Evolutionary conservation across 2,113 vertebrate genomes (phyloP).

Genomic region (Pseudorectes ferrugineus): DNA sequence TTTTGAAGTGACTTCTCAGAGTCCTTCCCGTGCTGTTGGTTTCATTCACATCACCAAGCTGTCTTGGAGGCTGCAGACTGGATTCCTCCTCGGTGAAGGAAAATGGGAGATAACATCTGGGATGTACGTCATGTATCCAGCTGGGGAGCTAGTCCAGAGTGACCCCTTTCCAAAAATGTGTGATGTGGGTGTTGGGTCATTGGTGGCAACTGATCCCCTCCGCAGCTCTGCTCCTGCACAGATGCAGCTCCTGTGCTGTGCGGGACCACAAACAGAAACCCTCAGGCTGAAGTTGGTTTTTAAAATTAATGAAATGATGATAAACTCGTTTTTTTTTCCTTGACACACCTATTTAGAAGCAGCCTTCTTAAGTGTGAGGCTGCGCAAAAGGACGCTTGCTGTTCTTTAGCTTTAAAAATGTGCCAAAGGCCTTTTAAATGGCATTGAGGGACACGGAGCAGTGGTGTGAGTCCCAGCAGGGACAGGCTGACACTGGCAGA

Average conservation of each 20-base stretch:
- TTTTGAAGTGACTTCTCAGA: neutral
- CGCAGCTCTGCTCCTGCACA: neutral
- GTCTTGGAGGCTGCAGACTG: no score
- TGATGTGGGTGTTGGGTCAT: fast-evolving
- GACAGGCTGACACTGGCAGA: neutral
- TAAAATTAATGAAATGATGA: fast-evolving
- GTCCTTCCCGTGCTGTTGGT: fast-evolving
- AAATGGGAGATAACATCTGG: no score
- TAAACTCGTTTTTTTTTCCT: neutral
- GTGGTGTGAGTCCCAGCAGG: neutral
- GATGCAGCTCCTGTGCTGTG: neutral
- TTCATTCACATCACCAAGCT: neutral
- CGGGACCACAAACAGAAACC: neutral
- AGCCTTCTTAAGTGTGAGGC: neutral
- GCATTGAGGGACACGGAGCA: fast-evolving
- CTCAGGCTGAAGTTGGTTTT: neutral
- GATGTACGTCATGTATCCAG: fast-evolving
- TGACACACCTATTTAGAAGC: neutral
- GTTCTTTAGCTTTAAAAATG: neutral
- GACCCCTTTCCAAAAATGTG: neutral
- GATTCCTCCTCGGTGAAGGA: neutral
- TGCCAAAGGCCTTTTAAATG: neutral
- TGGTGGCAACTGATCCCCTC: fast-evolving
- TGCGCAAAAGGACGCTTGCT: fast-evolving
- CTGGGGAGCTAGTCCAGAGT: neutral